Conservation (phyloP, 2,113 vertebrate species). For the Oreotragus oreotragus region DNA sequence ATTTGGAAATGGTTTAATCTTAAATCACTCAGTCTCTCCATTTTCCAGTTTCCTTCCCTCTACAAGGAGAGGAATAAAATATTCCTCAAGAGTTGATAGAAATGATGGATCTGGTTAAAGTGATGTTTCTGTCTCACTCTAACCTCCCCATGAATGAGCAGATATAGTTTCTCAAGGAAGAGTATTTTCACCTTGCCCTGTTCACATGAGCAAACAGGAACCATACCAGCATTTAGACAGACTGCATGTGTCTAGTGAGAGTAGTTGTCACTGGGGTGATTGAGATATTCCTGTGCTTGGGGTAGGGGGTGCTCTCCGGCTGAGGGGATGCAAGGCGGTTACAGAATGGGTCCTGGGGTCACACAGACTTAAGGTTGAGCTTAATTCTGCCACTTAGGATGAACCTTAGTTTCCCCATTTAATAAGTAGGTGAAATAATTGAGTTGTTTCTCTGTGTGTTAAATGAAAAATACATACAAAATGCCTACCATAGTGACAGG, state of each 20-base stretch:
- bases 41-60: background rate
- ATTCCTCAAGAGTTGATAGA: background rate
- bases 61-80: background rate
- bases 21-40: background rate
- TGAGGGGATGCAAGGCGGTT: background rate
- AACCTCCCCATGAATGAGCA: accelerated
- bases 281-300: accelerated
- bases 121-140: accelerated
- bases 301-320: background rate
- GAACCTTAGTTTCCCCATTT: background rate
- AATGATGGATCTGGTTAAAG: background rate
- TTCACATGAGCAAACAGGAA: background rate
- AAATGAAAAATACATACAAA: background rate
- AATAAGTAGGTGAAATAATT: background rate
- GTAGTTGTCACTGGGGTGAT: accelerated
- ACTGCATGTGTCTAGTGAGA: background rate
- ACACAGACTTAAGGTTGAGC: background rate
- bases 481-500: background rate
- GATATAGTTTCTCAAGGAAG: background rate
- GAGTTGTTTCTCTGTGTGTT: background rate
- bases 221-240: accelerated
- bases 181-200: background rate
- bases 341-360: background rate
- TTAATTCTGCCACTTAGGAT: background rate
- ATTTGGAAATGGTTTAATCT: background rate